phyloP scores from a whole-genome alignment of 2,888 invertebrate genomes.

The Ethmia dodecea region DNA sequence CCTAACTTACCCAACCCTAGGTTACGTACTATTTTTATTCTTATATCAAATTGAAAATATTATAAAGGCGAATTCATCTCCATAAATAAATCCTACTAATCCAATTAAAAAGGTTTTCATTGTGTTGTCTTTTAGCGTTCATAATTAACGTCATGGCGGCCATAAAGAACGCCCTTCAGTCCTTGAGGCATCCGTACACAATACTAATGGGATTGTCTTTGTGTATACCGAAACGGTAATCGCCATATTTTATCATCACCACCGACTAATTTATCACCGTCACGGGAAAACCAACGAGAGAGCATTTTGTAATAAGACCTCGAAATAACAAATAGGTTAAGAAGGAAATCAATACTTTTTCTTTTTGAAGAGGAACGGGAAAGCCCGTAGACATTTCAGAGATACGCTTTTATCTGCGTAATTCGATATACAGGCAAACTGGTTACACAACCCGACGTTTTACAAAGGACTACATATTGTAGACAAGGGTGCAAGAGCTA shows the following conservation, averaged over 20 bases:
- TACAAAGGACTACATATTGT: constrained; percentile 30
- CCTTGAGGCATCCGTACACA: constrained; percentile 6
- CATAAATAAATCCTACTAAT: no score
- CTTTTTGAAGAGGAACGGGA: neutral
- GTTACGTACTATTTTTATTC: no score
- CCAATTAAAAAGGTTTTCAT: constrained; percentile 2
- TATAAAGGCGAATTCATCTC: no score
- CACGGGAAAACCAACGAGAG: constrained; percentile 4
- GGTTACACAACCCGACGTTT: constrained; percentile 28
- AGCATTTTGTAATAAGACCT: constrained; percentile 1
- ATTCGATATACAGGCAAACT: constrained; percentile 23
- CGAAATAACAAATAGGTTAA: constrained; percentile 4
- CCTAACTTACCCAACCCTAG: no score
- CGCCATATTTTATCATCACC: constrained; percentile 7
- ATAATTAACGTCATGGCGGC: constrained; percentile 3
- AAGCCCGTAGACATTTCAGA: neutral
- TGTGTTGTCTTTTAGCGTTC: neutral
- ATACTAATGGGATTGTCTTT: constrained; percentile 11
- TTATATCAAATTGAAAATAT: no score
- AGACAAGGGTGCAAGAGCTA: constrained; percentile 13
- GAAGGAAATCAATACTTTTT: neutral
- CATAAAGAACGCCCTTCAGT: neutral
- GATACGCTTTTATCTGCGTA: constrained; percentile 1
- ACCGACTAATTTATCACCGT: constrained; percentile 11
- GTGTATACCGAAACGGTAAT: constrained; percentile 8